Conservation (phyloP, 2,113 vertebrate genomes). For the Poicephalus gulielmi region DNA sequence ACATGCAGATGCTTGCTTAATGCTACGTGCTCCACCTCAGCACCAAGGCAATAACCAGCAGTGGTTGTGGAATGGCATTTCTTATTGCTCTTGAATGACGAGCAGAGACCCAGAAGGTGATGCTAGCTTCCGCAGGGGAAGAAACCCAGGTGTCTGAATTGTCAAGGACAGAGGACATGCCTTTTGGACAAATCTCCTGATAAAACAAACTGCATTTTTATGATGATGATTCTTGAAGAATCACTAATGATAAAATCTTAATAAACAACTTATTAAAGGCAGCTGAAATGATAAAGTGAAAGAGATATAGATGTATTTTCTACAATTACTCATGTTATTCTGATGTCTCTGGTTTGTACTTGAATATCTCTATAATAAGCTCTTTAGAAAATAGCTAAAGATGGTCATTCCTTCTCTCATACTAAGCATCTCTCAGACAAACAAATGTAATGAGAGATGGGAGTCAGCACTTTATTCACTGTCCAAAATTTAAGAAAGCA, state of each 20-base stretch:
- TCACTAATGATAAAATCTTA: not conserved
- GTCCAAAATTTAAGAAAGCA: not conserved
- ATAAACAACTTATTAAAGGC: not conserved
- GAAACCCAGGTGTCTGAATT: not conserved
- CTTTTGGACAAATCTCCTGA: not conserved
- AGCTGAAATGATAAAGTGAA: not conserved
- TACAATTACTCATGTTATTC: not conserved
- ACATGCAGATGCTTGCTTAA: not conserved
- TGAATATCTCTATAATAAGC: not conserved
- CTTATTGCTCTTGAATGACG: not conserved
- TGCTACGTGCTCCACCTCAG: not conserved
- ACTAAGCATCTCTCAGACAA: not conserved
- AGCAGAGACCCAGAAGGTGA: not conserved
- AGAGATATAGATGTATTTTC: not conserved
- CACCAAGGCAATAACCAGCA: not conserved
- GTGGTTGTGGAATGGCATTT: not conserved
- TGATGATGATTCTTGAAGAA: not conserved
- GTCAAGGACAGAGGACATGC: not conserved
- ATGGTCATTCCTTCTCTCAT: not conserved
- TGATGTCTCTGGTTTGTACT: not conserved
- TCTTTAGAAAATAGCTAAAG: not conserved
- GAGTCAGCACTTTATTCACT: not conserved
- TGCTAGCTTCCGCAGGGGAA: not conserved
- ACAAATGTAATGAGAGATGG: not conserved
- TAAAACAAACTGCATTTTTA: not conserved